Evolutionary conservation across 2,797 vertebrate genomes (phyloP).

Genomic region (Ptychadena robeensis): DNA sequence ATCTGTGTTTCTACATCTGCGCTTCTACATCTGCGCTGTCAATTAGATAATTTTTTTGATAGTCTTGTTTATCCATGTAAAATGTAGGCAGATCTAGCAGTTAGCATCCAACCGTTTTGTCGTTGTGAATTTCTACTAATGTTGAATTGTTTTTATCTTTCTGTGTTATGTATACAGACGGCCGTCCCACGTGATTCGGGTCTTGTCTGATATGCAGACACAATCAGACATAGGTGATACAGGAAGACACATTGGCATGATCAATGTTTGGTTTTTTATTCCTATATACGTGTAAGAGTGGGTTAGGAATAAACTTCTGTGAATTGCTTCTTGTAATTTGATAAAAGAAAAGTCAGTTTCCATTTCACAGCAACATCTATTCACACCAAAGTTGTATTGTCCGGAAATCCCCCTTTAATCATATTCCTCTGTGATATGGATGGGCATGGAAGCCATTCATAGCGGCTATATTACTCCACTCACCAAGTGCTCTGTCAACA

Average conservation of each 20-base stretch:
- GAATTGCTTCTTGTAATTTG: not conserved
- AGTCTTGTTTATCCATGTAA: too few species aligned
- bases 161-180: not conserved
- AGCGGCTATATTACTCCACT: constrained; percentile 20
- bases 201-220: constrained; percentile 15
- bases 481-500: constrained; percentile 42
- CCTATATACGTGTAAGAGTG: not conserved
- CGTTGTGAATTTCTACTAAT: too few species aligned
- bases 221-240: not conserved
- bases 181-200: not conserved
- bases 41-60: too few species aligned
- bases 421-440: not conserved
- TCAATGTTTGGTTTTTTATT: not conserved
- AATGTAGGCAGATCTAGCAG: too few species aligned
- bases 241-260: not conserved
- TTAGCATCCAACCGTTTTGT: too few species aligned
- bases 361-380: too few species aligned
- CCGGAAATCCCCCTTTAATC: not conserved
- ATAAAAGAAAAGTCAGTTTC: too few species aligned
- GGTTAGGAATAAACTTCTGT: not conserved
- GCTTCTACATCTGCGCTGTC: too few species aligned
- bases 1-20: not conserved
- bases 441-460: constrained; percentile 26
- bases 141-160: too few species aligned
- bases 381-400: too few species aligned